A percentile compares a stretch with the other conserved stretches of the same genome.
Evolutionary conservation across 2,113 vertebrate species (phyloP).

Genomic region (Tringa solitaria): DNA sequence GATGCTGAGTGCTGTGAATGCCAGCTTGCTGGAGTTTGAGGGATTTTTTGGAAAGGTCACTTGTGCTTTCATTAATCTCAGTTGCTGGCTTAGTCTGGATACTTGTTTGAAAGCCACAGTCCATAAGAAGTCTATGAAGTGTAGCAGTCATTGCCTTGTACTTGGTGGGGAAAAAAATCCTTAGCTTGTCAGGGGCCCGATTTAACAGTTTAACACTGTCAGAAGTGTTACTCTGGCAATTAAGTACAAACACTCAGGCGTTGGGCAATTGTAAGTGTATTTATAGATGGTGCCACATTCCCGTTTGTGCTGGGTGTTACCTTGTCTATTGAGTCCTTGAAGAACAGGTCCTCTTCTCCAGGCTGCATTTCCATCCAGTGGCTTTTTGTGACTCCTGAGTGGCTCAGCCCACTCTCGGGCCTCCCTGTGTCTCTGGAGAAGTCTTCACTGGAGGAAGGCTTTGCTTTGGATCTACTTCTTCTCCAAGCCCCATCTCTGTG

Average conservation of each 20-base stretch:
- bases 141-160: not conserved
- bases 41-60: not conserved
- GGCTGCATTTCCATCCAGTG: not conserved
- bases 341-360: not conserved
- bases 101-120: not conserved
- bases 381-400: not conserved
- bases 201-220: not conserved
- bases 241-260: not conserved
- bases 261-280: not conserved
- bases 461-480: not conserved
- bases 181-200: not conserved
- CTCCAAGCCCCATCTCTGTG: not conserved
- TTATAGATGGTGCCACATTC: not conserved
- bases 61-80: not conserved
- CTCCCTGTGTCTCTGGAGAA: not conserved
- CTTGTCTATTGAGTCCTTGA: not conserved
- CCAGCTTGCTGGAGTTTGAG: not conserved
- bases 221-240: not conserved
- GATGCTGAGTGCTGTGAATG: not conserved
- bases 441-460: not conserved
- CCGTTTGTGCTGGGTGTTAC: fast-evolving
- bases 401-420: not conserved
- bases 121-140: not conserved
- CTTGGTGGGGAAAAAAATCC: not conserved
- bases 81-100: not conserved